phyloP scores from a whole-genome alignment of 2,797 vertebrate genomes.

The Vireo griseus region DNA sequence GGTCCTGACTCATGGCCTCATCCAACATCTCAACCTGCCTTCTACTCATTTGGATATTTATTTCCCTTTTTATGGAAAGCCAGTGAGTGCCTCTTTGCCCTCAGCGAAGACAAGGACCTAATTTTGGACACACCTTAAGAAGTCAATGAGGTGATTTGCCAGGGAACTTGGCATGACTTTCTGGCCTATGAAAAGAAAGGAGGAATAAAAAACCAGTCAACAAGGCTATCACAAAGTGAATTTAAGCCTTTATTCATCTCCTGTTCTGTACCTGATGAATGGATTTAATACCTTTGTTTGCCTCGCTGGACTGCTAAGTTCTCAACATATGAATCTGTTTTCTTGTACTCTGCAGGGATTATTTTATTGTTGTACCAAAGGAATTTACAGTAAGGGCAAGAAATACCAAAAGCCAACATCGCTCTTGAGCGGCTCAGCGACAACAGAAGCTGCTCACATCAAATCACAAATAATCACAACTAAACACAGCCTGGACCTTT shows the following conservation, averaged over 20 bases:
- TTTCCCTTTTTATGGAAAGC: slow-evolving; percentile 2
- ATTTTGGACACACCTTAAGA: slow-evolving; percentile 31
- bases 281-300: not conserved
- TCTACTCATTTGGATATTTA: not conserved
- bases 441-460: not conserved
- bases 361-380: not conserved
- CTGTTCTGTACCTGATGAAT: not conserved
- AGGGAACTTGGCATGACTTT: not conserved
- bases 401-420: not conserved
- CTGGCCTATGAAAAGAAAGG: not conserved
- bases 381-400: not conserved
- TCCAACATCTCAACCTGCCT: not conserved
- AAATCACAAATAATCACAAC: not conserved
- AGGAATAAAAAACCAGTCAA: not conserved
- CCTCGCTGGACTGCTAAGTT: not conserved
- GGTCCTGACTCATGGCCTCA: not conserved
- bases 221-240: not conserved
- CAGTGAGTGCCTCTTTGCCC: not conserved
- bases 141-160: not conserved
- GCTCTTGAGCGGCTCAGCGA: not conserved
- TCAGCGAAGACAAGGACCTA: not conserved
- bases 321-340: rapidly evolving
- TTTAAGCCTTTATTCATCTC: not conserved
- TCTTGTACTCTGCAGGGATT: not conserved
- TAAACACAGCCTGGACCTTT: not conserved